Evolutionary conservation across 1,140 invertebrate species (phyloP), one percentile per base, ranked within the genome.

Genomic region (Pachyrhynchus sulphureomaculatus): DNA sequence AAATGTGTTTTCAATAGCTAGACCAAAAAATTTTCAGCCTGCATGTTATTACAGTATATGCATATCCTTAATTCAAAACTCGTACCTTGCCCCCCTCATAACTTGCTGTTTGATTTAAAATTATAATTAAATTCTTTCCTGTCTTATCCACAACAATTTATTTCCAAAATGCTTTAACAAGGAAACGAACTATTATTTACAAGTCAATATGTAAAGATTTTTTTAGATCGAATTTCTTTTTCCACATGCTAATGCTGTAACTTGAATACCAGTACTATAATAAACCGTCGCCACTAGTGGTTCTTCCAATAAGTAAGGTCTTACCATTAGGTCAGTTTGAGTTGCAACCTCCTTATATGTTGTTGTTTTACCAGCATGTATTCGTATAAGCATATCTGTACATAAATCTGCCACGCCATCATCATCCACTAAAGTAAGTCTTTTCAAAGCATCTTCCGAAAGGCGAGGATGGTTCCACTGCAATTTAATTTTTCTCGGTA

Each of bases 321-420:
- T 53, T 47, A 67, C 65, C 51, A 37, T 39, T 24, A 67, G 20
- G 26, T 68, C 59, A 0, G 66, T 65, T 47, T 68, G 63, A 12
- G 54, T 57, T n/a, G 44, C 54, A 2, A 10, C 26, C 12, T 68
- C 60, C 9, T n/a, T 23, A 21, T 21, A 42, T 9, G 23, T 34
- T 9, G 26, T 54, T 4, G 24, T 32, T 36, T 51, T 41, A 0
- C 36, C 48, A n/a, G 15, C 42, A 13, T 39, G 9, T 2, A 60
- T 24, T 20, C 55, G 37, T 10, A 49, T 13, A n/a, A 64, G 29
- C 18, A 68, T 20, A 33, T 64, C 65, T 5, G 10, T 20, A 24
- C 60, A 64, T 13, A 63, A 29, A 3, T 67, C 54, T 10, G 53
- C 41, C 5, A 67, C 54, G 0, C 64, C 67, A 54, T 68, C 67